These are phyloP conservation scores for Dipodomys ordii DNA, from an alignment of 2,113 vertebrate species.

Conservation along the genomic window DNA sequence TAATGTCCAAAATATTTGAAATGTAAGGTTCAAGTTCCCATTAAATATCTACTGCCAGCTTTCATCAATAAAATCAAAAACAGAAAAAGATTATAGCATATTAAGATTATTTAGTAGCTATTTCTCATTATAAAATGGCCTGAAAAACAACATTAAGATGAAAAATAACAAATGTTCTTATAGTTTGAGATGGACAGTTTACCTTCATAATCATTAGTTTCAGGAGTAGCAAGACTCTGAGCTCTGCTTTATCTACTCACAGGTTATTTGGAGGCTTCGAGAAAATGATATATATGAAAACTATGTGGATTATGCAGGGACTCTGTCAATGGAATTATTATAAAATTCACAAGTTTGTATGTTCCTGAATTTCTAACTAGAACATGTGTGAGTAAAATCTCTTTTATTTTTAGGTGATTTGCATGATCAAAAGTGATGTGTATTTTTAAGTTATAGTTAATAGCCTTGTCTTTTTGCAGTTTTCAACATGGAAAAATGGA, in stretches of 20 bases:
- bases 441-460: not conserved
- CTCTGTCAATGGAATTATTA: not conserved
- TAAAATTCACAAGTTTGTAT: not conserved
- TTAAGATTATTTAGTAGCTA: not conserved
- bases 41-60: not conserved
- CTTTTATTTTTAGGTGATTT: too few species aligned
- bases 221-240: not conserved
- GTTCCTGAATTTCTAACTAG: not conserved
- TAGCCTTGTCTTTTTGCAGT: slow-evolving; percentile 9
- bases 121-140: not conserved
- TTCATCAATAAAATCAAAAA: slow-evolving; percentile 30
- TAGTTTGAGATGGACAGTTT: not conserved
- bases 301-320: not conserved
- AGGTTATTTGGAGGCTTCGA: not conserved
- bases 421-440: not conserved
- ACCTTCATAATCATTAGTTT: not conserved
- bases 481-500: not conserved
- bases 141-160: not conserved
- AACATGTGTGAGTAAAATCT: too few species aligned
- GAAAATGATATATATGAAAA: not conserved
- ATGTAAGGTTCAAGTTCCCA: not conserved
- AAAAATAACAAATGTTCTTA: slow-evolving; percentile 30
- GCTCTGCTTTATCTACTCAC: not conserved
- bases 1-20: not conserved
- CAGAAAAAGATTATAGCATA: not conserved